These are phyloP conservation scores for Zhengitettix transpicula DNA, from an alignment of 2,888 invertebrate genomes.

Conservation along the genomic window DNA sequence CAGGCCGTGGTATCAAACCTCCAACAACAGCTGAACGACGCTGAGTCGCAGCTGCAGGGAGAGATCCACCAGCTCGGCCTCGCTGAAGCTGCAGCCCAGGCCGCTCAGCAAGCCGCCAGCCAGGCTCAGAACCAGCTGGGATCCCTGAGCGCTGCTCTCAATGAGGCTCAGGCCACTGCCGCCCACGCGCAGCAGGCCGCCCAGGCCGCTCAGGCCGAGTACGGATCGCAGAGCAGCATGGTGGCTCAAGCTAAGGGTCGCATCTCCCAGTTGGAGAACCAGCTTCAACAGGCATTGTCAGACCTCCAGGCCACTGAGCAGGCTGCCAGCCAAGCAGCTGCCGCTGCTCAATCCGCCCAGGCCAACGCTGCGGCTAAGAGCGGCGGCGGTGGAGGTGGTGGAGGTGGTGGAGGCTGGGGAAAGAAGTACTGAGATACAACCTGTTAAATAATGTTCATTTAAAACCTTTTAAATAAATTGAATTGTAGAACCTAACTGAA, in stretches of 20 bases:
- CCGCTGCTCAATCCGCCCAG: slow-evolving; percentile 54
- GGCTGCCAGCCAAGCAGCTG: slow-evolving; percentile 47
- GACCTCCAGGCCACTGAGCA: slow-evolving; percentile 60
- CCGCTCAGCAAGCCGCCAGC: slow-evolving; percentile 51
- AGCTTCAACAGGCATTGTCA: slow-evolving; percentile 47
- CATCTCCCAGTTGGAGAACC: slow-evolving; percentile 48
- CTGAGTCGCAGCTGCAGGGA: slow-evolving; percentile 46
- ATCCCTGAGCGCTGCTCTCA: slow-evolving; percentile 24
- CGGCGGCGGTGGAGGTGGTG: too few relatives aligned
- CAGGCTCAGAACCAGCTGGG: slow-evolving; percentile 31
- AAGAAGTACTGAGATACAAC: too few relatives aligned
- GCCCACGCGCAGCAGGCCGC: slow-evolving; percentile 41
- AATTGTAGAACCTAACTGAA: too few relatives aligned
- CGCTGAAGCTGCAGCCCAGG: slow-evolving; percentile 50
- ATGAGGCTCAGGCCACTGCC: slow-evolving; percentile 58
- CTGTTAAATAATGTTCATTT: too few relatives aligned
- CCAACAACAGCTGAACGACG: slow-evolving; percentile 57
- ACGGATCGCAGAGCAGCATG: slow-evolving; percentile 64
- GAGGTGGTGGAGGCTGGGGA: too few relatives aligned
- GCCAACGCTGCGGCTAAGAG: slow-evolving; percentile 36
- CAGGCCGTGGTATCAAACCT: slow-evolving; percentile 19
- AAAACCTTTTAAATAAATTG: too few relatives aligned
- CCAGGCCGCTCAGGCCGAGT: slow-evolving; percentile 40
- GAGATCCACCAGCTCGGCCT: slow-evolving; percentile 58
- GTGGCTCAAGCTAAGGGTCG: slow-evolving; percentile 25